These are phyloP conservation scores for Aphrophora alni DNA, from an alignment of 2,888 invertebrate genomes.

Conservation along the genomic window DNA sequence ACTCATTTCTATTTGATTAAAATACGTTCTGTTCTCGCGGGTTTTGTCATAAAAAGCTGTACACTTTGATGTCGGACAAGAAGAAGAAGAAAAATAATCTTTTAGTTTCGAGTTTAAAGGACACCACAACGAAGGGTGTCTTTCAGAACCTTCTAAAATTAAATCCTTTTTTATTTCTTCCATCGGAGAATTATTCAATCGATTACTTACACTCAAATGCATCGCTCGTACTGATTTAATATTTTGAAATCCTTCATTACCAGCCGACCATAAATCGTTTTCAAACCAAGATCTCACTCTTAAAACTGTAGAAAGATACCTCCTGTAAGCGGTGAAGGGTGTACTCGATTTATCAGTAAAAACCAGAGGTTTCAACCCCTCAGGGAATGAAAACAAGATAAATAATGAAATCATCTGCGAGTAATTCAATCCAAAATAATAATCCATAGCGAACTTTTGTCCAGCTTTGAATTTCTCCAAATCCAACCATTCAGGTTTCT, in stretches of 20 bases:
- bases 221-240: constrained; percentile 58
- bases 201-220: constrained; percentile 56
- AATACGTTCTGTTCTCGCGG: constrained; percentile 42
- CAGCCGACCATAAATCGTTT: constrained; percentile 59
- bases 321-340: constrained; percentile 58
- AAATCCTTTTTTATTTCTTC: constrained; percentile 48
- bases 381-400: constrained; percentile 56
- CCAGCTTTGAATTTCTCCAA: constrained; percentile 58
- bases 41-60: background rate
- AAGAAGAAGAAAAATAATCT: constrained; percentile 33
- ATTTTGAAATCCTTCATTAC: constrained; percentile 58
- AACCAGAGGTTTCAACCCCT: constrained; percentile 59
- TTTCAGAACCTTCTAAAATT: constrained; percentile 40
- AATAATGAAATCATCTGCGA: constrained; percentile 58
- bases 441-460: constrained; percentile 58
- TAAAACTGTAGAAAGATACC: constrained; percentile 60
- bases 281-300: constrained; percentile 61
- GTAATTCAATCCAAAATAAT: constrained; percentile 55
- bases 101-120: constrained; percentile 27
- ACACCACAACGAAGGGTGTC: constrained; percentile 31
- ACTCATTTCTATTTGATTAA: constrained; percentile 63
- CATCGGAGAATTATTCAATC: constrained; percentile 47
- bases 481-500: constrained; percentile 58
- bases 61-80: constrained; percentile 46
- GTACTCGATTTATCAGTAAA: constrained; percentile 60